Evolutionary conservation across 2,888 invertebrate species (phyloP), one percentile per base, ranked within the genome.

Genomic region (Acheta domesticus): DNA sequence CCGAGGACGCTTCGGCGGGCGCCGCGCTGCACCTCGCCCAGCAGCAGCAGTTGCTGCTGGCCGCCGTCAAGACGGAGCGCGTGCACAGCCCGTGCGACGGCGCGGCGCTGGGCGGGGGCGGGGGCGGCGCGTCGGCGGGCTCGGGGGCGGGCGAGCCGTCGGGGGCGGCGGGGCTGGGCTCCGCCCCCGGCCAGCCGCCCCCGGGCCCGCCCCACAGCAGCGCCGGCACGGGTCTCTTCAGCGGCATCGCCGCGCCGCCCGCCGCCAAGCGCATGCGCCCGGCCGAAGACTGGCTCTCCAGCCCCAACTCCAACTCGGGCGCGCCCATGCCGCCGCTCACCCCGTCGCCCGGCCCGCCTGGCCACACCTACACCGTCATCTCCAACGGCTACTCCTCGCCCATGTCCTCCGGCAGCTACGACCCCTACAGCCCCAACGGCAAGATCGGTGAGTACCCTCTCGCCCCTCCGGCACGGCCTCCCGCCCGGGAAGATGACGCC

Each of bases 391-490:
- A 95, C 87, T 93, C 94, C 78, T 95, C 95, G 83, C 95, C 95
- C 23, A 84, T 85, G 80, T 91, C 95, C 89, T 95, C 94, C 79
- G 92, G 94, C 87, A 95, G 95, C 91, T 96, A 95, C 89, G 95
- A 95, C 84, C 94, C 95, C 2, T 95, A 95, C 87, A 95, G 95
- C 89, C 95, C 95, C 83, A 94, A 94, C 87, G 94, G 94, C 85
- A 95, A 95, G 91, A 91, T 94, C 90, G 94, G 95, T 95, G 84
- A 92, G 93, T 90, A 74, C n/a, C 23, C 78, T 49, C 62, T 81
- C 81, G 80, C 78, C 81, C 81, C 80, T 82, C 80, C 1, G 36
- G 36, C 36, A 0, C 36, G 36, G 5, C 8, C 36, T 1, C 8
- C 1, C 36, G 36, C 36, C 36, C 36, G 36, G 36, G 36, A 36